Evolutionary conservation across 2,888 invertebrate genomes (phyloP).

Genomic region (Epirrita christyi): DNA sequence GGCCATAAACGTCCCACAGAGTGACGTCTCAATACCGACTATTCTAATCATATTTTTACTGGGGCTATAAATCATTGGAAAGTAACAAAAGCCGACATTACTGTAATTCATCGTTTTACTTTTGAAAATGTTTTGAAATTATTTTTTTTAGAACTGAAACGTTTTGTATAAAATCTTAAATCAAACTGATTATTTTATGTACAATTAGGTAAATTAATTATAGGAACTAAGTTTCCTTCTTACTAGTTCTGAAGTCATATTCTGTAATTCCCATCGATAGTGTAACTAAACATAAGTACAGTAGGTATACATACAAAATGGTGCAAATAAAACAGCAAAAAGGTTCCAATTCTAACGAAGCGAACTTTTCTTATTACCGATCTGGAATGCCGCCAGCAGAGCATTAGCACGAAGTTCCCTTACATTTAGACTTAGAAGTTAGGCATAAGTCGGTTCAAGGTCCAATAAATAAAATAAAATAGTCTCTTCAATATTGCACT

Average conservation of each 20-base stretch:
- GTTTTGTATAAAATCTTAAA: background rate
- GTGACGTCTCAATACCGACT: conserved; percentile 71
- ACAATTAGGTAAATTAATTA: background rate
- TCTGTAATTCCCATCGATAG: conserved; percentile 18
- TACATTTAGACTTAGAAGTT: conserved; percentile 39
- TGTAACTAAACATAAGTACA: conserved; percentile 18
- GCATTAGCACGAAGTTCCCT: conserved; percentile 44
- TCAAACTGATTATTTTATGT: background rate
- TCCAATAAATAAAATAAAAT: conserved; percentile 1
- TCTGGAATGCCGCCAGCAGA: conserved; percentile 51
- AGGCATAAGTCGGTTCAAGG: conserved; percentile 26
- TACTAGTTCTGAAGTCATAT: no score
- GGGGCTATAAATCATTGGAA: conserved; percentile 65
- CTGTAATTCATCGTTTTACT: conserved; percentile 25
- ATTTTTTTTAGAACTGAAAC: no score
- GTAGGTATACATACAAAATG: conserved; percentile 41
- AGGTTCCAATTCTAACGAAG: conserved; percentile 44
- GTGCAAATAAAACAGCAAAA: conserved; percentile 29
- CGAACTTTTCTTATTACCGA: conserved; percentile 53
- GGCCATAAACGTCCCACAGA: conserved; percentile 74
- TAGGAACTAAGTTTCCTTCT: no score
- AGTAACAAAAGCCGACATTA: conserved; percentile 56
- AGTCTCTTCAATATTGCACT: background rate
- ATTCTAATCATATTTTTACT: conserved; percentile 77
- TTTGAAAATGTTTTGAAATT: conserved; percentile 1